Base-by-base conservation (phyloP, 2,888 invertebrate genomes). In the Standfussiana lucernea region DNA sequence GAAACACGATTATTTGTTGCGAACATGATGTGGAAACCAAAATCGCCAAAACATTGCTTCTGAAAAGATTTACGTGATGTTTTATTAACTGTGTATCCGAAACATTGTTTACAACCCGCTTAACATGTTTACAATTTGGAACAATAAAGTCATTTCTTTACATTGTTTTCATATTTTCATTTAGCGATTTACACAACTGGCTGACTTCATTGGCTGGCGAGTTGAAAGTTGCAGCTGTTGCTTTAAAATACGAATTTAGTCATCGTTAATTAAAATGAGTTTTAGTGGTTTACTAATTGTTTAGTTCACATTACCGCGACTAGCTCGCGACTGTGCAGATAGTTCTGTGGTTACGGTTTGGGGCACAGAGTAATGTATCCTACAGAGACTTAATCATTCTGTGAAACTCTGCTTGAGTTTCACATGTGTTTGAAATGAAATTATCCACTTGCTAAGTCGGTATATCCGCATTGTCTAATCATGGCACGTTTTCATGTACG, bases 81-180 rank as follows among this genome's bases (percentile, higher is more conserved):
- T 80, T 80, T 80, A 80, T 78, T 56, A 40, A 65, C 80, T 80
- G 73, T 42, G 37, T 35, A 72, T 80, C 80, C 73, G 47, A 65
- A 65, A 53, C 50, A 66, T 61, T 79, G 65, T 75, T 74, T 67
- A 80, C 45, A 80, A 79, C 8, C 32, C 47, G n/a, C 61, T 40
- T 40, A 42, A 56, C 77, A 66, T 47, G 69, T 82, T 67, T 61
- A 61, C 66, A 68, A 68, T 70, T 68, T 72, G 11, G 40, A 65
- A 59, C 28, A 53, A 62, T 64, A 67, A 72, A 61, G 40, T 70
- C 13, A 56, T 65, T 79, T 75, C 56, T 66, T 69, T 28, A 69
- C 35, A 13, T 28, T 73, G 53, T 61, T 76, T 80, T 47, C 37
- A 53, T 47, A 45, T 67, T 78, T 79, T 61, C 74, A 53, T 80